Evolutionary conservation across 2,888 invertebrate species (phyloP), one percentile per base, ranked within the genome.

Genomic region (Cataglyphis albicans): DNA sequence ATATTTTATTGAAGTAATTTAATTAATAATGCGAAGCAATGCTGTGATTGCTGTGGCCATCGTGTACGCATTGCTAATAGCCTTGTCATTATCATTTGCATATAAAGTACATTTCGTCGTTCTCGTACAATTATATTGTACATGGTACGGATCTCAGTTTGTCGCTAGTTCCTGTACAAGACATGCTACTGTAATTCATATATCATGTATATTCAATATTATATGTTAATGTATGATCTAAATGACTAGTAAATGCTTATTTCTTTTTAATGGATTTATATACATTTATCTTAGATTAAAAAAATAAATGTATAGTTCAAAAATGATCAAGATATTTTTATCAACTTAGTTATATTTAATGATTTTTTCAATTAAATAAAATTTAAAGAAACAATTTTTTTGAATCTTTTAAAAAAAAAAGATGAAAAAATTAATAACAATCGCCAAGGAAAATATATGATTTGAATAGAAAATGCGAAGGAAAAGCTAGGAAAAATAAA

Each of bases 1-100:
- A 48, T 70, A 78, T 70, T 70, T 78, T 57, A 78, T 70, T 44
- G 78, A 9, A 59, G 18, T 61, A 59, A 80, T 70, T 78, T 80
- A 70, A 80, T 59, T 25, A 57, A 35, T 32, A 44, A 25, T 59
- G 44, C 2, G 32, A 41, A 70, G 35, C 68, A 59, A 68, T 32
- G 9, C 38, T 48, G 70, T 29, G 12, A 12, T 59, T 44, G 21
- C 21, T 21, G 70, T 48, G 55, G 10, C 21, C 57, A 59, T 78
- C 57, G 59, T 41, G 59, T 59, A 78, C 35, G 44, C 78, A 61
- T 70, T 32, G 48, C 44, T 57, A 68, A 59, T 70, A 80, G 44
- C 70, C 61, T 70, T 70, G 70, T 25, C 12, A 80, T 78, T 78
- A 78, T 59, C 78, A 78, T 80, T 80, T 72, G 59, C 44, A 57